phyloP scores from a whole-genome alignment of 2,888 invertebrate species.

The Patella ulyssiponensis region DNA sequence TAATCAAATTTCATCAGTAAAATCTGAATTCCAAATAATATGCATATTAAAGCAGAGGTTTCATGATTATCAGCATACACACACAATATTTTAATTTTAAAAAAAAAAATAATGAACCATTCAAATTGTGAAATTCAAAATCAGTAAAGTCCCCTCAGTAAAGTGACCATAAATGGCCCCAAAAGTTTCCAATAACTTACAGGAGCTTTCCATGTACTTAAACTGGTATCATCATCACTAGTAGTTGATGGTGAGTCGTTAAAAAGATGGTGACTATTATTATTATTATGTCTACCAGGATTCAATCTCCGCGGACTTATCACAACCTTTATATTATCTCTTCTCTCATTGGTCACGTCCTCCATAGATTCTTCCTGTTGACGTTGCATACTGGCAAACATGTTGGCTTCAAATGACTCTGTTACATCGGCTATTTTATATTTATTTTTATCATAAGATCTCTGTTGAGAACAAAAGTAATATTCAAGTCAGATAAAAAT shows the following conservation, averaged over 20 bases:
- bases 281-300: slow-evolving; percentile 1
- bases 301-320: slow-evolving; percentile 25
- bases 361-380: slow-evolving; percentile 57
- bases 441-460: slow-evolving; percentile 55
- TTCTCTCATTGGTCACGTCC: slow-evolving; percentile 19
- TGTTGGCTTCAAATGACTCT: slow-evolving; percentile 66
- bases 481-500: neutral
- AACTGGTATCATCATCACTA: slow-evolving; percentile 66
- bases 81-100: too few species aligned
- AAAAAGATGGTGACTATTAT: slow-evolving; percentile 33
- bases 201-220: slow-evolving; percentile 65
- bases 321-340: neutral
- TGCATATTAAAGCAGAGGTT: too few species aligned
- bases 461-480: slow-evolving; percentile 39
- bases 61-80: too few species aligned
- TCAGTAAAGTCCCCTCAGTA: neutral
- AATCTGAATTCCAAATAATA: too few species aligned
- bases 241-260: slow-evolving; percentile 61
- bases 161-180: neutral
- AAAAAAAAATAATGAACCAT: too few species aligned
- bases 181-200: slow-evolving; percentile 42
- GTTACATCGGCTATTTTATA: slow-evolving; percentile 60
- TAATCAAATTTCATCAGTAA: too few species aligned
- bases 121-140: neutral
- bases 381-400: slow-evolving; percentile 66